A percentile compares a stretch with the other conserved stretches of the same genome.
phyloP scores from a whole-genome alignment of 1,140 invertebrate species.

The Papilio dardanus region DNA sequence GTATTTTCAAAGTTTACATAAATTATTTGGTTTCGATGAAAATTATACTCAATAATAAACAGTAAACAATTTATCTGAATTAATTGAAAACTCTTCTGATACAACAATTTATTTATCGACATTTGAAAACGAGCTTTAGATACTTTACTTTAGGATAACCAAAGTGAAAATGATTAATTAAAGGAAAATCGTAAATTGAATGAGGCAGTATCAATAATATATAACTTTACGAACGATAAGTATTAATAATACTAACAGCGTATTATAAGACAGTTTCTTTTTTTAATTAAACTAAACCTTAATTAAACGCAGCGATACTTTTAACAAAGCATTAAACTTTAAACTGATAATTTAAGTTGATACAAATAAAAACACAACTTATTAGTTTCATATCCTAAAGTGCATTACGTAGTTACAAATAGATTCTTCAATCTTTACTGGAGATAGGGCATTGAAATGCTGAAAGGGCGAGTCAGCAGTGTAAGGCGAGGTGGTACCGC shows the following conservation, averaged over 20 bases:
- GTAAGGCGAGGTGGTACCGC: constrained; percentile 4
- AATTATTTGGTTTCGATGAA: constrained; percentile 5
- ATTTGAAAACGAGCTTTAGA: constrained; percentile 22
- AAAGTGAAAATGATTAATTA: constrained; percentile 27
- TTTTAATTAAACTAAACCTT: not conserved
- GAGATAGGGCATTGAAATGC: not conserved
- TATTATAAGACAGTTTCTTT: too few species aligned
- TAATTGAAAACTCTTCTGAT: constrained; percentile 23
- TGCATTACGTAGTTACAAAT: not conserved
- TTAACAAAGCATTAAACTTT: too few species aligned
- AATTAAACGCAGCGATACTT: not conserved
- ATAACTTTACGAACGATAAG: too few species aligned
- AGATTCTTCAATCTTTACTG: not conserved
- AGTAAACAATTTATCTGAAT: not conserved
- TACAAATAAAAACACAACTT: too few species aligned
- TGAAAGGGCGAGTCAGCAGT: constrained; percentile 2
- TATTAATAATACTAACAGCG: too few species aligned
- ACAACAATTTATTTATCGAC: constrained; percentile 26
- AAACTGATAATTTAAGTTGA: too few species aligned
- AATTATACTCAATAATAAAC: constrained; percentile 31
- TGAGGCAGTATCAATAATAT: not conserved
- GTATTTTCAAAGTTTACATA: not conserved
- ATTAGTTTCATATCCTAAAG: not conserved
- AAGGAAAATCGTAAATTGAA: constrained; percentile 10
- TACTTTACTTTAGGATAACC: constrained; percentile 24